Conservation (phyloP, 2,888 invertebrate genomes). For the Bembecia ichneumoniformis region DNA sequence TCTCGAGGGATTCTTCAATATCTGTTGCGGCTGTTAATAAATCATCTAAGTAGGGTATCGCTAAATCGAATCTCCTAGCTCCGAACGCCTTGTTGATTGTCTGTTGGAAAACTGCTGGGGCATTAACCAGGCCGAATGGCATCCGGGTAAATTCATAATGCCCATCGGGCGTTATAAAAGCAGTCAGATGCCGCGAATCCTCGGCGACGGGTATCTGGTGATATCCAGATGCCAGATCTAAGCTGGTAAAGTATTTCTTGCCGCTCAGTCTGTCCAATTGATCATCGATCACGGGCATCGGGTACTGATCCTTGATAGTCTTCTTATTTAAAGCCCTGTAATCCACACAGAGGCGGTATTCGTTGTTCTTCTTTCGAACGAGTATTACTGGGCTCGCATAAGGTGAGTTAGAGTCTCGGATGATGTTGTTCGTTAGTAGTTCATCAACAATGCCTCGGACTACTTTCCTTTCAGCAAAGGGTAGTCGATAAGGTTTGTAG, state of each 20-base stretch:
- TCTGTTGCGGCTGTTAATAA: not conserved
- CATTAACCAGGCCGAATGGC: constrained; percentile 19
- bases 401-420: constrained; percentile 10
- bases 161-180: constrained; percentile 25
- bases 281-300: constrained; percentile 23
- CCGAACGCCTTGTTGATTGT: constrained; percentile 11
- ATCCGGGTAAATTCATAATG: constrained; percentile 20
- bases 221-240: constrained; percentile 21
- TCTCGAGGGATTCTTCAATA: not conserved
- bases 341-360: constrained; percentile 15
- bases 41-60: not conserved
- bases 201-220: constrained; percentile 14
- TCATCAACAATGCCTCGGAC: constrained; percentile 1
- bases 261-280: constrained; percentile 18
- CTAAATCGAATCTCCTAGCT: not conserved
- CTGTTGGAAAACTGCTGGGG: constrained; percentile 22
- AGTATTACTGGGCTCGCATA: constrained; percentile 20
- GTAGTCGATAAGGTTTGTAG: constrained; percentile 1
- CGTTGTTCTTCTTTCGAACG: constrained; percentile 13
- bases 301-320: constrained; percentile 19
- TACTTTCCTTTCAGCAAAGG: not conserved
- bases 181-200: constrained; percentile 16
- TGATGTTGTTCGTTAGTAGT: not conserved
- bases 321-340: constrained; percentile 6
- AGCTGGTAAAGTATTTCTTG: constrained; percentile 17